A percentile compares a stretch with the other conserved stretches of the same genome.
Conservation (phyloP, 2,113 vertebrate genomes). For the Melanerpes aurifrons region DNA sequence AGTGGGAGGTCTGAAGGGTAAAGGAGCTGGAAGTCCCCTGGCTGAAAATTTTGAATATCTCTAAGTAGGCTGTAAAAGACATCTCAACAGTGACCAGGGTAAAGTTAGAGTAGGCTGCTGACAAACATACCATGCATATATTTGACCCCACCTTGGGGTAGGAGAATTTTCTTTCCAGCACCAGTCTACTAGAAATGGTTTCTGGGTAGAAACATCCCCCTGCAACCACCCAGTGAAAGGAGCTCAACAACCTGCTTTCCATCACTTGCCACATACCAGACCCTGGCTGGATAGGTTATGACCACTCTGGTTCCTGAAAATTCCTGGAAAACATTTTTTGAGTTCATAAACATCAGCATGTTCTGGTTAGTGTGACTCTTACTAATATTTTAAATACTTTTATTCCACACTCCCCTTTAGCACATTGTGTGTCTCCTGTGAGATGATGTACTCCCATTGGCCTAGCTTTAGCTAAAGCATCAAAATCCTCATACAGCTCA, state of each 20-base stretch:
- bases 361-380: background rate
- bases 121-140: rapidly evolving
- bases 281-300: background rate
- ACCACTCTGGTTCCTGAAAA: background rate
- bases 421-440: background rate
- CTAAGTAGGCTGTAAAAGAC: background rate
- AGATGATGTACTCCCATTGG: background rate
- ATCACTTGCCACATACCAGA: background rate
- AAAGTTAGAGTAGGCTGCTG: background rate
- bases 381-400: background rate
- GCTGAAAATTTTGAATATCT: background rate
- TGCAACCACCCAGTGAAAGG: background rate
- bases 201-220: background rate
- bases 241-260: background rate
- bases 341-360: background rate
- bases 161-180: background rate
- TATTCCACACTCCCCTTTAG: rapidly evolving
- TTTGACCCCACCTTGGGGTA: background rate
- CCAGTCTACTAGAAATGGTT: background rate
- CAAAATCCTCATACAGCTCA: background rate
- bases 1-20: background rate
- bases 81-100: background rate
- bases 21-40: background rate
- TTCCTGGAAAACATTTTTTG: background rate
- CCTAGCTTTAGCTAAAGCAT: background rate